These are phyloP conservation scores for Vidua macroura DNA, from an alignment of 2,113 vertebrate species.

Conservation along the genomic window DNA sequence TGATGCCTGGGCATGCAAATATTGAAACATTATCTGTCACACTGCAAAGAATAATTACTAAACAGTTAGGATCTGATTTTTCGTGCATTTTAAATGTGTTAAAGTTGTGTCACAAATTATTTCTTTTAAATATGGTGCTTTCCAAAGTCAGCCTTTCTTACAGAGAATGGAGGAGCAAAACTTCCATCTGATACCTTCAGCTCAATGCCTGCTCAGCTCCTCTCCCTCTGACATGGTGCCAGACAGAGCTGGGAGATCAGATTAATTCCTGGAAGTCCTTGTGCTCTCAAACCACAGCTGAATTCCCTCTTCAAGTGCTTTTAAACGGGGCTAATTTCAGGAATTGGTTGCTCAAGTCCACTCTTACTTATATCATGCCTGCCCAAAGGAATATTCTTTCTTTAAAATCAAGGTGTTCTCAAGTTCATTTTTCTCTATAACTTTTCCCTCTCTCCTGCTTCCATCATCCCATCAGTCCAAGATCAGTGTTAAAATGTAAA, in stretches of 20 bases:
- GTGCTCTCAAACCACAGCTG: background rate
- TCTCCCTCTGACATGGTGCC: background rate
- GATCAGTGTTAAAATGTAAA: background rate
- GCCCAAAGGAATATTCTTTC: background rate
- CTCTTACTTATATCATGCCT: background rate
- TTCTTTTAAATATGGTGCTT: background rate
- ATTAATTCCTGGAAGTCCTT: conserved; percentile 27
- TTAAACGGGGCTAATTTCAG: background rate
- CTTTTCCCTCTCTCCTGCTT: background rate
- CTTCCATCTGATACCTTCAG: background rate
- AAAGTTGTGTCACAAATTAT: background rate
- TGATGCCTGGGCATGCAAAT: conserved; percentile 1
- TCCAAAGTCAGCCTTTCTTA: background rate
- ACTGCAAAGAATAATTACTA: background rate
- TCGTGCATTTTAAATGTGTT: background rate
- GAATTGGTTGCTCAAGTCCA: background rate
- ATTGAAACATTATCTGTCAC: conserved; percentile 22
- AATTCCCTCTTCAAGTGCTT: background rate
- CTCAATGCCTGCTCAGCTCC: background rate
- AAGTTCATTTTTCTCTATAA: background rate
- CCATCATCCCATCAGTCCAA: background rate
- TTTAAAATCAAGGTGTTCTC: background rate
- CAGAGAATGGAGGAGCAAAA: background rate
- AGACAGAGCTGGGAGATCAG: background rate
- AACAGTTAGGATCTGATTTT: background rate